Percentiles rank a stretch among this genome's conserved stretches.
Conservation (phyloP, 1,140 invertebrate genomes). For the Rhagoletis zephyria region DNA sequence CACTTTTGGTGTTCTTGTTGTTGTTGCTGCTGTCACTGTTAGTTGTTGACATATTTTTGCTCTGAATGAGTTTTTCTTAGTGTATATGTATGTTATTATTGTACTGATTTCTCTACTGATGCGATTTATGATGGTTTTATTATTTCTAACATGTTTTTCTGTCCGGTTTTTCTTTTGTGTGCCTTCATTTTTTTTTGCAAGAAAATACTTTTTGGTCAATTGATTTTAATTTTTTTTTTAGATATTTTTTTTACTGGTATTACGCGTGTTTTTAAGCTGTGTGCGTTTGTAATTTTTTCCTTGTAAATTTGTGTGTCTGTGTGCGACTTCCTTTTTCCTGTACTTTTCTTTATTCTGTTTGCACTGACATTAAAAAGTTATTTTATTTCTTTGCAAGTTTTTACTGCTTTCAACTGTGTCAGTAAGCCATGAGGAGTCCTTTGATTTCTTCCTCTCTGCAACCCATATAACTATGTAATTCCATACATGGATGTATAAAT, state of each 20-base stretch:
- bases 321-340: not conserved
- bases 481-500: not conserved
- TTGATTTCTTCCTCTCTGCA: not conserved
- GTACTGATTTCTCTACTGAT: constrained; percentile 45
- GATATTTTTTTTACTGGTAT: not conserved
- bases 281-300: not conserved
- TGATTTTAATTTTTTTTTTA: not conserved
- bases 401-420: constrained; percentile 20
- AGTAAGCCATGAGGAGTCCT: not conserved
- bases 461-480: not conserved
- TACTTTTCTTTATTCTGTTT: constrained; percentile 6
- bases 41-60: constrained; percentile 32
- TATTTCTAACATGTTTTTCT: constrained; percentile 16
- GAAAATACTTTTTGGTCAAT: constrained; percentile 18
- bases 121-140: constrained; percentile 50
- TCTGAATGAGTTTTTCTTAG: not conserved
- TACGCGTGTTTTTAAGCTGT: too few species aligned
- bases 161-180: not conserved
- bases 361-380: not conserved
- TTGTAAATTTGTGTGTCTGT: not conserved
- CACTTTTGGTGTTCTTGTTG: not conserved
- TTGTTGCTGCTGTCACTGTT: constrained; percentile 39
- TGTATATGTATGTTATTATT: not conserved
- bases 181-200: not conserved
- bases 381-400: constrained; percentile 17